phyloP scores from a whole-genome alignment of 1,140 invertebrate genomes.

The Coboldia fuscipes region DNA sequence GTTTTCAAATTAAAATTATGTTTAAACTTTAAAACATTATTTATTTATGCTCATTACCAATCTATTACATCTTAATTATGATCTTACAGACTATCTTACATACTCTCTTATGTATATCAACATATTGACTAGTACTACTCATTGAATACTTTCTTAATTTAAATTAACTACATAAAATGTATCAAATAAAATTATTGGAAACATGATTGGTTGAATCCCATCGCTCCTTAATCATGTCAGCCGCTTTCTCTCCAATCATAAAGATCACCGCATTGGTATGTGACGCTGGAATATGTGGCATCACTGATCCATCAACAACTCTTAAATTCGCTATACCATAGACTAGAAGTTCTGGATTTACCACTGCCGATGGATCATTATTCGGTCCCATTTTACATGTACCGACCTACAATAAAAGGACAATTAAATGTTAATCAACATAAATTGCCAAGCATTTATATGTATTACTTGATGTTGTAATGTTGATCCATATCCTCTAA shows the following conservation, averaged over 20 bases:
- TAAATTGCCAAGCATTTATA: conserved; percentile 24
- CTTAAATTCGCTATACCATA: conserved; percentile 40
- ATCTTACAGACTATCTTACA: no score
- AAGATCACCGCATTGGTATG: conserved; percentile 35
- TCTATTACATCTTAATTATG: no score
- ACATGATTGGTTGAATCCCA: conserved; percentile 17
- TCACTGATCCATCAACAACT: conserved; percentile 53
- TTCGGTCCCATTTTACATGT: conserved; percentile 60
- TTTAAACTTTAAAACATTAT: no score
- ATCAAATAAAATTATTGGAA: no score
- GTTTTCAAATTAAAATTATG: no score
- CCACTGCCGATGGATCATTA: conserved; percentile 42
- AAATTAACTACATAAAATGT: no score
- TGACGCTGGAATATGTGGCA: conserved; percentile 34
- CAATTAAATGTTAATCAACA: conserved; percentile 24
- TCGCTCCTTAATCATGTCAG: conserved; percentile 34
- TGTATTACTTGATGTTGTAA: conserved; percentile 55
- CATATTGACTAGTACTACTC: no score
- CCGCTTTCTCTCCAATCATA: conserved; percentile 40
- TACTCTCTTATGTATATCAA: no score
- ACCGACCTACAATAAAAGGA: conserved; percentile 48
- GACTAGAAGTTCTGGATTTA: conserved; percentile 47
- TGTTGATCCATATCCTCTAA: conserved; percentile 41
- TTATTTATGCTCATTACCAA: no score
- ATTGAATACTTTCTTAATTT: no score